Evolutionary conservation across 2,113 vertebrate genomes (phyloP).

Genomic region (Oriolus oriolus): DNA sequence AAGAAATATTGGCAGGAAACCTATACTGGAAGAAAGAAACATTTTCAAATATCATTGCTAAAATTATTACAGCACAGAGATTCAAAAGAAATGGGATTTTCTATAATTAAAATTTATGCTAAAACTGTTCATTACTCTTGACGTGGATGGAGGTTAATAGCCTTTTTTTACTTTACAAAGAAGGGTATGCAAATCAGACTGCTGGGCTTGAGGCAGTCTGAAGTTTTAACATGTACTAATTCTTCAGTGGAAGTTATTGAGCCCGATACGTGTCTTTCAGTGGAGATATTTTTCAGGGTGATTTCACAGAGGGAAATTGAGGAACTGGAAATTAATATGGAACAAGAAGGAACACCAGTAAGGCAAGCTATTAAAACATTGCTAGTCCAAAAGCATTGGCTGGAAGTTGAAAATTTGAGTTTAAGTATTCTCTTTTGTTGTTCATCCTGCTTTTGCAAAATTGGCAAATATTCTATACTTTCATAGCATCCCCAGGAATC

Average conservation of each 20-base stretch:
- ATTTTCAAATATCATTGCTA: neutral
- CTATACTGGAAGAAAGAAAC: neutral
- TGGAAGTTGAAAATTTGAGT: neutral
- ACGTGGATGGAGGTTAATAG: neutral
- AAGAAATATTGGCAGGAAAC: neutral
- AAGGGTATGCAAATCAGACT: neutral
- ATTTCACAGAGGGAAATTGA: neutral
- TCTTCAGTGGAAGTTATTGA: neutral
- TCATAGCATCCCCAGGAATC: neutral
- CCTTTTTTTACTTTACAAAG: neutral
- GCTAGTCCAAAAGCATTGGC: neutral
- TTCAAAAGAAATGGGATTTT: neutral
- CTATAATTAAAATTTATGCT: conserved; percentile 5
- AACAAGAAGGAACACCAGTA: neutral
- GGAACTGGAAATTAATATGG: neutral
- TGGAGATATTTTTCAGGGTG: neutral
- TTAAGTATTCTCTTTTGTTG: neutral
- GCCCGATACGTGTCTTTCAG: neutral
- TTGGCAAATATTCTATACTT: neutral
- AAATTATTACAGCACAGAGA: neutral
- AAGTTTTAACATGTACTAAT: neutral
- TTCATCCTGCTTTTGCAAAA: neutral
- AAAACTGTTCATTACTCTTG: neutral
- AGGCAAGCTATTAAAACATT: neutral
- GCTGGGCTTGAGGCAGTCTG: neutral